These are phyloP conservation scores for Cyphomyrmex costatus DNA, from an alignment of 1,140 invertebrate genomes.

Conservation along the genomic window DNA sequence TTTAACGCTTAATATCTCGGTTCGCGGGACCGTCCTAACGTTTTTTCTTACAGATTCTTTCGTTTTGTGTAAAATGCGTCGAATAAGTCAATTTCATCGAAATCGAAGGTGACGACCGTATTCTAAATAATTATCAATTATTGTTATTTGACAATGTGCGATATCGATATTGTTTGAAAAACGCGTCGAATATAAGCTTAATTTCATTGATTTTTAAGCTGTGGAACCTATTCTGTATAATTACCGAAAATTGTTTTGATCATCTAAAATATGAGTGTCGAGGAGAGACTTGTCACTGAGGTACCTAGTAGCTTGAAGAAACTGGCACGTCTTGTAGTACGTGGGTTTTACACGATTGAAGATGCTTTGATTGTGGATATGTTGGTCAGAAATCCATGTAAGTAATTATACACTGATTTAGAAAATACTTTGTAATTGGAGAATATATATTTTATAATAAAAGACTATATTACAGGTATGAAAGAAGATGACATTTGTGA, in stretches of 20 bases:
- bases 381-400: slow-evolving; percentile 96
- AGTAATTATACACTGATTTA: slow-evolving; percentile 79
- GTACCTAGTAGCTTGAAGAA: slow-evolving; percentile 96
- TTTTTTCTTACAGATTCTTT: no score
- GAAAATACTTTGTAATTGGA: neutral
- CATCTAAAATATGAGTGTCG: slow-evolving; percentile 79
- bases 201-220: no score
- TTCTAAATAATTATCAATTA: no score
- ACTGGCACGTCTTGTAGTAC: slow-evolving; percentile 94
- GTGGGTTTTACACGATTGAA: slow-evolving; percentile 97
- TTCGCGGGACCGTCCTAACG: no score
- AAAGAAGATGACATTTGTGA: slow-evolving; percentile 99
- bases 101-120: no score
- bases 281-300: slow-evolving; percentile 90
- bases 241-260: neutral
- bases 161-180: slow-evolving; percentile 23
- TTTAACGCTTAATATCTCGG: no score
- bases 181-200: no score
- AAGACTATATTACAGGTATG: slow-evolving; percentile 91
- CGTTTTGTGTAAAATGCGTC: no score
- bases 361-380: slow-evolving; percentile 98
- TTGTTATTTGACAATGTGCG: neutral
- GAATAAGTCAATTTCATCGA: no score
- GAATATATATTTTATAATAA: slow-evolving; percentile 31
- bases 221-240: no score